phyloP scores from a whole-genome alignment of 2,888 invertebrate species.

The Ectobius pallidus region DNA sequence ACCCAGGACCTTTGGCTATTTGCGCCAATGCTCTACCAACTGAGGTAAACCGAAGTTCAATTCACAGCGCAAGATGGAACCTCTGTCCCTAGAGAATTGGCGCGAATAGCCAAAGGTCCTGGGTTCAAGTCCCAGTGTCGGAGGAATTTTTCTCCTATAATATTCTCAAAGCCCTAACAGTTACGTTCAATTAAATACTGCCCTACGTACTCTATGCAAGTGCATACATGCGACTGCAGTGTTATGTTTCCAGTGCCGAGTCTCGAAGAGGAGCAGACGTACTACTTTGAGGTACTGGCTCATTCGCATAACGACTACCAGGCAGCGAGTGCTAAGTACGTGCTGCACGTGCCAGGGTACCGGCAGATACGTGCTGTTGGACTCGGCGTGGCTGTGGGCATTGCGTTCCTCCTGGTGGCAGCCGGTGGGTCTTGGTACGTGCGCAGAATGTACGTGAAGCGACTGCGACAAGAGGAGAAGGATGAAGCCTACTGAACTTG shows the following conservation, averaged over 20 bases:
- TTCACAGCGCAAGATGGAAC: too few relatives aligned
- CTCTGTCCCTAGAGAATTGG: too few relatives aligned
- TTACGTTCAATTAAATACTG: too few relatives aligned
- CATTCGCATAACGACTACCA: slow-evolving; percentile 64
- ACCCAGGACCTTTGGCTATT: too few relatives aligned
- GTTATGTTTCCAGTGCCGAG: slow-evolving; percentile 74
- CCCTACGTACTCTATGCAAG: too few relatives aligned
- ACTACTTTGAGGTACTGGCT: slow-evolving; percentile 76
- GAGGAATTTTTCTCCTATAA: too few relatives aligned
- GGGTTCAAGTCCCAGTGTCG: too few relatives aligned
- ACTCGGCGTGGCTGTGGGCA: slow-evolving; percentile 71
- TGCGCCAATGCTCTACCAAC: too few relatives aligned
- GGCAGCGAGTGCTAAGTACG: slow-evolving; percentile 67
- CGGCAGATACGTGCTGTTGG: slow-evolving; percentile 73
- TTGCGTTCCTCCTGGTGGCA: slow-evolving; percentile 69
- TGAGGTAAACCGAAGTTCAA: too few relatives aligned
- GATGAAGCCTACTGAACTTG: slow-evolving; percentile 21
- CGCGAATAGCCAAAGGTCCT: too few relatives aligned
- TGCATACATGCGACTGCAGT: too few relatives aligned
- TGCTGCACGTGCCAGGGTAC: slow-evolving; percentile 72
- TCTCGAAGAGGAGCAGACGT: slow-evolving; percentile 73
- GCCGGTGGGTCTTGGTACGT: slow-evolving; percentile 67
- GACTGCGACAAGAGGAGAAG: slow-evolving; percentile 22
- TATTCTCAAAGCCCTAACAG: too few relatives aligned
- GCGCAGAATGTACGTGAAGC: slow-evolving; percentile 45